Conservation (phyloP, 2,797 vertebrate genomes). For the Catamblyrhynchus diadema region DNA sequence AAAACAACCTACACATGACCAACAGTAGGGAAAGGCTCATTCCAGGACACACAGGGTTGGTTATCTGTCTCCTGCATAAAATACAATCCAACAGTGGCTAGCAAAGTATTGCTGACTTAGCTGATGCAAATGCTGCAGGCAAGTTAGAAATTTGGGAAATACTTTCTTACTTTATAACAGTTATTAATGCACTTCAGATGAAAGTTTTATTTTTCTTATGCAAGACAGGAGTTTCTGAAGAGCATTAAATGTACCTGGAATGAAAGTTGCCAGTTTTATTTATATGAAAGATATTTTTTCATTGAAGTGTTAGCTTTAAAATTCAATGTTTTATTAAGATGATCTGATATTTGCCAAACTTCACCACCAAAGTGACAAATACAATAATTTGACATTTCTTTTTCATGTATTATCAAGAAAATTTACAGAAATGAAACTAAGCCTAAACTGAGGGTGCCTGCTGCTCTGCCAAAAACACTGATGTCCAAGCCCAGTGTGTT, state of each 20-base stretch:
- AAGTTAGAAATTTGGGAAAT: background rate
- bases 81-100: background rate
- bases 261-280: background rate
- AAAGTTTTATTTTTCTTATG: background rate
- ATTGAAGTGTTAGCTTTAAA: background rate
- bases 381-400: background rate
- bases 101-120: background rate
- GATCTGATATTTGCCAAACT: background rate
- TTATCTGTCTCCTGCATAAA: background rate
- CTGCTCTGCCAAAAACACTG: background rate
- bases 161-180: background rate
- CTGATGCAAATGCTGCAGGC: background rate
- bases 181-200: background rate
- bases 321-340: background rate
- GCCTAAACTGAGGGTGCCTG: background rate
- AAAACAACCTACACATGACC: background rate
- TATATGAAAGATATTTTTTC: background rate
- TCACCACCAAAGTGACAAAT: background rate
- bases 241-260: background rate
- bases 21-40: background rate
- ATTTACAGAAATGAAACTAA: background rate
- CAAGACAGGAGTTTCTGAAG: background rate
- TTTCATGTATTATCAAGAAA: background rate
- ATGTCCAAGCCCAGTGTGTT: background rate
- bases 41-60: background rate